phyloP scores from a whole-genome alignment of 2,888 invertebrate genomes.

The Drosophila formosana region DNA sequence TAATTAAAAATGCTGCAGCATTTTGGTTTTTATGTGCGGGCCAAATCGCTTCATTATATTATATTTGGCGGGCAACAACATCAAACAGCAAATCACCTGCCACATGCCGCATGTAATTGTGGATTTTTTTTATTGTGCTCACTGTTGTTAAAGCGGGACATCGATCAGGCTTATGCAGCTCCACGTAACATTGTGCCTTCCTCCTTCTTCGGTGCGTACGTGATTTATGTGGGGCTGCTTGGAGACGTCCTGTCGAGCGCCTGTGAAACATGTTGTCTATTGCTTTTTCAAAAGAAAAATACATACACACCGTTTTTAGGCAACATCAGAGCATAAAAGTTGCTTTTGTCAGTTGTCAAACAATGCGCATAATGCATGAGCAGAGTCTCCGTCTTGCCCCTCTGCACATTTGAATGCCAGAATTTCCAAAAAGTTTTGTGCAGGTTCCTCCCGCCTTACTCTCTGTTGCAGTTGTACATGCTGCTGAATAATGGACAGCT shows the following conservation, averaged over 20 bases:
- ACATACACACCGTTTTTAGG: conserved; percentile 45
- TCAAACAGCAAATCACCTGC: conserved; percentile 2
- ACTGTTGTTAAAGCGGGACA: conserved; percentile 27
- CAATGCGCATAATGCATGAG: conserved; percentile 79
- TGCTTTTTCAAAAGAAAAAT: conserved; percentile 49
- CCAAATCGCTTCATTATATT: not conserved
- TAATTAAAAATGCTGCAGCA: conserved; percentile 58
- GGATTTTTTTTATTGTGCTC: not conserved
- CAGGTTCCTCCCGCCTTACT: not conserved
- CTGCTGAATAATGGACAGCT: conserved; percentile 77
- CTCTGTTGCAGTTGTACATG: conserved; percentile 56
- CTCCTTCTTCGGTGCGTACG: conserved; percentile 37
- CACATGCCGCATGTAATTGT: not conserved
- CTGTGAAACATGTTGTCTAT: conserved; percentile 41
- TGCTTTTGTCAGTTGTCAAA: conserved; percentile 78
- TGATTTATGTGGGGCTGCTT: conserved; percentile 49
- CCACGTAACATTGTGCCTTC: conserved; percentile 39
- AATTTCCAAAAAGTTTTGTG: conserved; percentile 47
- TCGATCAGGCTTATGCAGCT: conserved; percentile 71
- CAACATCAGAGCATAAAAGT: conserved; percentile 61
- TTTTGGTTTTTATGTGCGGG: not conserved
- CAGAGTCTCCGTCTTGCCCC: conserved; percentile 9
- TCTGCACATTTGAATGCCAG: conserved; percentile 68
- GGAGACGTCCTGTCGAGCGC: not conserved
- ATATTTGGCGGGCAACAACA: not conserved